Percentiles rank a stretch among this genome's conserved stretches.
These are phyloP conservation scores for Sebastes glaucus DNA, from an alignment of 2,797 vertebrate genomes.

Conservation along the genomic window DNA sequence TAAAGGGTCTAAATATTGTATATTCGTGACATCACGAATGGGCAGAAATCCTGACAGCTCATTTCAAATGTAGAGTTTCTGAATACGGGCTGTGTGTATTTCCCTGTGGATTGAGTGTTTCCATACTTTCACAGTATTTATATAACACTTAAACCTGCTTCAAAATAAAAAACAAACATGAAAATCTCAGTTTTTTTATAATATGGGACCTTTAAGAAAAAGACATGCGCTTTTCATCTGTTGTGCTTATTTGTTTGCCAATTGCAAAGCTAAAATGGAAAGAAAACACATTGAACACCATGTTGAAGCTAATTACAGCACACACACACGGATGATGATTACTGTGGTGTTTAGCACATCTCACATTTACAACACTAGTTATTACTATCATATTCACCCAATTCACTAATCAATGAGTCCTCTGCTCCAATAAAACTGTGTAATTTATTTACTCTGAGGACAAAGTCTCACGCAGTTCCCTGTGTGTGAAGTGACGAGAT, in stretches of 20 bases:
- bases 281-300: neutral
- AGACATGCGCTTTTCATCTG: too few species aligned
- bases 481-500: neutral
- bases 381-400: neutral
- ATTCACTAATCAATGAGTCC: neutral
- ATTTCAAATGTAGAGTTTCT: too few species aligned
- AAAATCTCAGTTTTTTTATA: too few species aligned
- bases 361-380: neutral
- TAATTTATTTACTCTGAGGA: neutral
- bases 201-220: neutral
- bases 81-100: too few species aligned
- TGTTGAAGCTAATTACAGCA: neutral
- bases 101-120: too few species aligned
- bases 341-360: neutral
- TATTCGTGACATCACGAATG: too few species aligned
- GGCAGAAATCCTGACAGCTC: too few species aligned
- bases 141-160: too few species aligned
- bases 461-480: neutral
- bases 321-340: neutral
- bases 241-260: neutral
- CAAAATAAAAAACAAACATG: too few species aligned
- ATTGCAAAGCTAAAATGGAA: neutral
- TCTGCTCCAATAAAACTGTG: neutral
- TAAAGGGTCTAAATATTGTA: too few species aligned
- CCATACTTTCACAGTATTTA: too few species aligned